A percentile compares a stretch with the other conserved stretches of the same genome.
Conservation (phyloP, 2,797 vertebrate genomes). For the Pipistrellus nathusii region DNA sequence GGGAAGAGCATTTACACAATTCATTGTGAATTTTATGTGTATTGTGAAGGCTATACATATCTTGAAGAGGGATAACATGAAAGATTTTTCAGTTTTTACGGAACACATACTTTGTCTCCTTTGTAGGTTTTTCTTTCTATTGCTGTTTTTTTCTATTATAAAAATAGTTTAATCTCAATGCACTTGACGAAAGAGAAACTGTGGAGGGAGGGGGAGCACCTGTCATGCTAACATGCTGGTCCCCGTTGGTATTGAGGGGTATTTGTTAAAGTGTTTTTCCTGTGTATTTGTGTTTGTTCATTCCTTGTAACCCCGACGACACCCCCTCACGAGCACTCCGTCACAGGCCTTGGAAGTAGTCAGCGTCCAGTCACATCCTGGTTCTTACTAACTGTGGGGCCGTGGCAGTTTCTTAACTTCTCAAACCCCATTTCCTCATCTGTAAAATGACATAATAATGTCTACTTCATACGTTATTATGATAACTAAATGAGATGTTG, state of each 20-base stretch:
- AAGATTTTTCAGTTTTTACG: background rate
- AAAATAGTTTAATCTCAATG: background rate
- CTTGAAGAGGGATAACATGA: background rate
- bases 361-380: background rate
- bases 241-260: background rate
- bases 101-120: background rate
- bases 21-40: background rate
- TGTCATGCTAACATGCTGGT: background rate
- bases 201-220: background rate
- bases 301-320: background rate
- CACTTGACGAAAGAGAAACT: background rate
- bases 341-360: background rate
- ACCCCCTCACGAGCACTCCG: fast-evolving
- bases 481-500: conserved; percentile 22
- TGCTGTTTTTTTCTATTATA: background rate
- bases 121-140: background rate
- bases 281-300: background rate
- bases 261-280: background rate
- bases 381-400: background rate
- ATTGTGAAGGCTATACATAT: background rate
- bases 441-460: conserved; percentile 27
- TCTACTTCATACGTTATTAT: background rate
- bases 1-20: background rate
- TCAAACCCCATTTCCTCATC: background rate
- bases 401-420: background rate